These are phyloP conservation scores for Strix aluco DNA, from an alignment of 2,113 vertebrate genomes.

Conservation along the genomic window DNA sequence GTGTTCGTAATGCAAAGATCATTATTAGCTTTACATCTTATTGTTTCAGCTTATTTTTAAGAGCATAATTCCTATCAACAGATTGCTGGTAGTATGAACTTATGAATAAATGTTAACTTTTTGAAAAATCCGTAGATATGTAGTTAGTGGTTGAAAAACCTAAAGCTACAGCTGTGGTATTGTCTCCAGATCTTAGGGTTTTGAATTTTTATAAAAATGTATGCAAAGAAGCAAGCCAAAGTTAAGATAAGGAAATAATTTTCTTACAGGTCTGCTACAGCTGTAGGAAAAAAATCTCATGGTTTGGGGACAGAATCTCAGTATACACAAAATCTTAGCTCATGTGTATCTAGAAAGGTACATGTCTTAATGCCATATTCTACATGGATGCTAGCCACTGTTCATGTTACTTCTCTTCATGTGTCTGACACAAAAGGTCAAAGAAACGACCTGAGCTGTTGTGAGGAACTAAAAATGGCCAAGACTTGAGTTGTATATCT, in stretches of 20 bases:
- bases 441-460: not conserved
- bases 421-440: not conserved
- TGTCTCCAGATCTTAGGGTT: not conserved
- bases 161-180: not conserved
- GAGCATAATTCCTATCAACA: conserved; percentile 4
- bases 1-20: conserved; percentile 23
- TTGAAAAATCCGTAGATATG: conserved; percentile 42
- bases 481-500: not conserved
- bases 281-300: not conserved
- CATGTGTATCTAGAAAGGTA: fast-evolving
- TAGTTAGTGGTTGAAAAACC: conserved; percentile 34
- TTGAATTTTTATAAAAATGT: not conserved
- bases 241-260: not conserved
- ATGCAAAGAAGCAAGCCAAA: not conserved
- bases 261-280: not conserved
- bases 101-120: conserved; percentile 67
- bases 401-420: not conserved
- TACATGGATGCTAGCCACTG: not conserved
- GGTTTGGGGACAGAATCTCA: not conserved
- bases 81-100: conserved; percentile 51
- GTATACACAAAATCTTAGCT: not conserved
- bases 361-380: not conserved
- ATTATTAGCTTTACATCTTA: conserved; percentile 50
- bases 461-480: not conserved
- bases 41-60: conserved; percentile 57